A percentile compares a stretch with the other conserved stretches of the same genome.
These are phyloP conservation scores for Aplodontia rufa DNA, from an alignment of 2,113 vertebrate genomes.

Conservation along the genomic window DNA sequence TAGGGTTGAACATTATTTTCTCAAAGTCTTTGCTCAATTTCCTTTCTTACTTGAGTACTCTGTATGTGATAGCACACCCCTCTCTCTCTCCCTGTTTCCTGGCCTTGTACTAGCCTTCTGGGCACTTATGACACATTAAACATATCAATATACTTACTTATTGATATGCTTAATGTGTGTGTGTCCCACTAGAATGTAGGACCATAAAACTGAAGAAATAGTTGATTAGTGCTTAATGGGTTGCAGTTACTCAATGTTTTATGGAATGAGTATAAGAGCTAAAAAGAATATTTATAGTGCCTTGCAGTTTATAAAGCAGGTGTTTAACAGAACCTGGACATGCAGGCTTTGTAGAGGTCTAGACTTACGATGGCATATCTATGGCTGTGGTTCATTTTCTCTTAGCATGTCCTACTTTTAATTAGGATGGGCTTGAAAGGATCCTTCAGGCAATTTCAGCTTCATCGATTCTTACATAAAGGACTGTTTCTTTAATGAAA, in stretches of 20 bases:
- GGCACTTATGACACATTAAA: background rate
- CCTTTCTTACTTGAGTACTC: background rate
- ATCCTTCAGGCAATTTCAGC: constrained; percentile 7
- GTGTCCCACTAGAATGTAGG: background rate
- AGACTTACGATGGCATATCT: background rate
- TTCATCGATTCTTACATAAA: constrained; percentile 7
- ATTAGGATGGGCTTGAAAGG: constrained; percentile 8
- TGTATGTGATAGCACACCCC: background rate
- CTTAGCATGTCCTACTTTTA: background rate
- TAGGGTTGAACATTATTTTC: background rate
- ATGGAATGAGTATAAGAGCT: background rate
- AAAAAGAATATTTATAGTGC: background rate
- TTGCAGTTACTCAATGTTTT: background rate
- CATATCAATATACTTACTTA: background rate
- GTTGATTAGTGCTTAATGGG: background rate
- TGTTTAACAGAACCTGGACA: background rate
- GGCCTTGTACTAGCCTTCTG: background rate
- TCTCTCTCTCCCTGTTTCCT: background rate
- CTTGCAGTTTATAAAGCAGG: background rate
- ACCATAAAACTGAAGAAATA: background rate
- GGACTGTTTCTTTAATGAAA: constrained; percentile 25
- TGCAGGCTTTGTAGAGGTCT: background rate
- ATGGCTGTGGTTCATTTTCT: background rate
- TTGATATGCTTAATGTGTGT: background rate
- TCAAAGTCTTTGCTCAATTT: background rate